These are phyloP conservation scores for Thera obeliscata DNA, from an alignment of 2,888 invertebrate genomes.

Conservation along the genomic window DNA sequence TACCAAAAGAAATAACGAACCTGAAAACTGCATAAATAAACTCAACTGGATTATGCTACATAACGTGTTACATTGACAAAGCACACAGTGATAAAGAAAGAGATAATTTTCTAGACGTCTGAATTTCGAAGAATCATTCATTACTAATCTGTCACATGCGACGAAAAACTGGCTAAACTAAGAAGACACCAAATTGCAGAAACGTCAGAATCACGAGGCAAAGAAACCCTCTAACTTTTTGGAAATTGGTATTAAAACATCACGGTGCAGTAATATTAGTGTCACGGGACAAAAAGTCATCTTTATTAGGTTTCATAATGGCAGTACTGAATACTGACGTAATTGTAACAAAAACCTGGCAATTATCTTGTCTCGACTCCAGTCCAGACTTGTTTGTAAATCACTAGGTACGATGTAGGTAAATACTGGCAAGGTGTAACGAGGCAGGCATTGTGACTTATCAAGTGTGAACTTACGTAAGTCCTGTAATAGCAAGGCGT, in stretches of 20 bases:
- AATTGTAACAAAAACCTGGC: constrained; percentile 20
- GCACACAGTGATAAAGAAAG: no score
- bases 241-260: neutral
- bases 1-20: neutral
- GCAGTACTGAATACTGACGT: constrained; percentile 6
- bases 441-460: constrained; percentile 22
- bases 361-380: constrained; percentile 15
- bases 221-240: neutral
- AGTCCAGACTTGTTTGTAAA: constrained; percentile 26
- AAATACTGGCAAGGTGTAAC: constrained; percentile 20
- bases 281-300: constrained; percentile 1
- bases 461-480: constrained; percentile 38
- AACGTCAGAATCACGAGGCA: neutral
- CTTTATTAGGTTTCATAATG: constrained; percentile 3
- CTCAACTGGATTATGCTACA: no score
- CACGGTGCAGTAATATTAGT: neutral
- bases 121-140: no score
- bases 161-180: no score
- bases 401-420: constrained; percentile 8
- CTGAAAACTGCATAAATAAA: neutral
- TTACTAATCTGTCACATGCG: no score
- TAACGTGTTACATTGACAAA: no score
- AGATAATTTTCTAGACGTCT: no score
- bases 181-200: neutral
- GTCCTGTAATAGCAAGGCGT: constrained; percentile 13